These are phyloP conservation scores for Tenthredo livida DNA, from an alignment of 2,888 invertebrate genomes.

Conservation along the genomic window DNA sequence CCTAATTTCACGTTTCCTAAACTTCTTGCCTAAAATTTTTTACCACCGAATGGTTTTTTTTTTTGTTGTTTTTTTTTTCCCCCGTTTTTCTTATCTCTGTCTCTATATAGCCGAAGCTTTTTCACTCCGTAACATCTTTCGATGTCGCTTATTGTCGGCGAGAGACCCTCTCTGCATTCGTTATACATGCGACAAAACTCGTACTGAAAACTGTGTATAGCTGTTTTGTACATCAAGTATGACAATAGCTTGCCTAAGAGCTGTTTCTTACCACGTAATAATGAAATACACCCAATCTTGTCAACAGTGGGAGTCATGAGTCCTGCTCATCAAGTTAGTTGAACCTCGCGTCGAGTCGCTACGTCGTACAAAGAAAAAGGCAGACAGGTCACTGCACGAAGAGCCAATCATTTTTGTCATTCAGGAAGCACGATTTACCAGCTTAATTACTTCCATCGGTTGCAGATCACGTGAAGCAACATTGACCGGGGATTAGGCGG, in stretches of 20 bases:
- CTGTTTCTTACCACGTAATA: neutral
- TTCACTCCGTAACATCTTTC: neutral
- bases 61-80: too few relatives aligned
- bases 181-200: neutral
- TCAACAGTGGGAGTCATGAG: neutral
- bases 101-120: neutral
- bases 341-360: neutral
- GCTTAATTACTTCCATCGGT: neutral
- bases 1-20: conserved; percentile 25
- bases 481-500: too few relatives aligned
- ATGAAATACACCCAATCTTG: neutral
- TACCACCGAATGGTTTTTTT: neutral
- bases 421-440: neutral
- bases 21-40: neutral
- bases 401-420: neutral
- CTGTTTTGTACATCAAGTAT: neutral
- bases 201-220: neutral
- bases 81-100: neutral
- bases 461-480: too few relatives aligned
- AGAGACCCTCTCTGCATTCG: too few relatives aligned
- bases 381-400: conserved; percentile 8
- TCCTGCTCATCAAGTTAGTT: neutral
- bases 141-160: neutral
- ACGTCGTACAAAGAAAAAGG: neutral
- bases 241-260: neutral